phyloP scores from a whole-genome alignment of 2,888 invertebrate genomes.

The Tubulanus polymorphus region DNA sequence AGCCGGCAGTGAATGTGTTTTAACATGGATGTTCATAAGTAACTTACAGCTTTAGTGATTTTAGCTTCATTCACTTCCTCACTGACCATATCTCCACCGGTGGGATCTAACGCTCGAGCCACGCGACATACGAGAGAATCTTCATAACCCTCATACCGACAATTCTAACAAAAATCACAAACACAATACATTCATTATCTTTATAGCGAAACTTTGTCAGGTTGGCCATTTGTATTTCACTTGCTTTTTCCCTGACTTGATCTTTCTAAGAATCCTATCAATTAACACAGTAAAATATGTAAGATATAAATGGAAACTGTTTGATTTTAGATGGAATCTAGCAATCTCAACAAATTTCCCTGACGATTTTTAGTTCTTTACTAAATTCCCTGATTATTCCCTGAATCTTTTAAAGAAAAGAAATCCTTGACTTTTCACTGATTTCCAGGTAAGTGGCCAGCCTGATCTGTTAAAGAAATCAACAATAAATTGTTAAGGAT shows the following conservation, averaged over 20 bases:
- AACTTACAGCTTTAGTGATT: conserved; percentile 23
- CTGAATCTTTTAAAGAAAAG: too few relatives aligned
- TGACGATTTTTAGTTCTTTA: too few relatives aligned
- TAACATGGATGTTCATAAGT: too few relatives aligned
- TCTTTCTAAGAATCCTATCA: too few relatives aligned
- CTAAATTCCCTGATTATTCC: too few relatives aligned
- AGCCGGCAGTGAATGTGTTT: too few relatives aligned
- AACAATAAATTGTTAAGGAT: not conserved
- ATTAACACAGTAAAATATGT: too few relatives aligned
- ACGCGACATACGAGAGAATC: conserved; percentile 27
- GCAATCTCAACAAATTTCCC: too few relatives aligned
- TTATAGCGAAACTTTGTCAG: not conserved
- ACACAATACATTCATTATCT: not conserved
- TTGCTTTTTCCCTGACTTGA: not conserved
- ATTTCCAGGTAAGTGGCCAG: not conserved
- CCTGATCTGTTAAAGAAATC: not conserved
- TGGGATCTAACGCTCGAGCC: conserved; percentile 25
- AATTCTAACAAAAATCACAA: conserved; percentile 18
- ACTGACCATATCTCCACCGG: conserved; percentile 21
- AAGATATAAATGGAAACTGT: too few relatives aligned
- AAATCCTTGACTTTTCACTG: too few relatives aligned
- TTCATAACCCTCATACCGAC: conserved; percentile 26
- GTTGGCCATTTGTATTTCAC: not conserved
- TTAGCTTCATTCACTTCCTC: conserved; percentile 27
- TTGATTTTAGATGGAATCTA: too few relatives aligned